Evolutionary conservation across 2,113 vertebrate genomes (phyloP), one percentile per base, ranked within the genome.

Genomic region (Macheiramphus alcinus): DNA sequence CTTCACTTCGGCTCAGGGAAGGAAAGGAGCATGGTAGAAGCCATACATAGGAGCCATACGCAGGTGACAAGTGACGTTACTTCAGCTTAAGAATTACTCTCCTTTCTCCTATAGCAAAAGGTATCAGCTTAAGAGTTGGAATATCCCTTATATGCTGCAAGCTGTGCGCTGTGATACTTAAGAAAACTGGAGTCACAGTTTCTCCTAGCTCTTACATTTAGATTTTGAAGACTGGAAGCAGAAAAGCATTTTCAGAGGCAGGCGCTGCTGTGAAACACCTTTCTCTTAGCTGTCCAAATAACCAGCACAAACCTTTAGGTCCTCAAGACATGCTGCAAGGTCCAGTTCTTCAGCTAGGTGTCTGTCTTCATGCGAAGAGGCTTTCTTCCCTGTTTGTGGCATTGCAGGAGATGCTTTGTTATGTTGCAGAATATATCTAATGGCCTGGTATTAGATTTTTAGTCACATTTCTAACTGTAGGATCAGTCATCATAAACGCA

Each of bases 111-210:
- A 7, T 4, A 65, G 53, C 40, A 62, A 84, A 68, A 25, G 9
- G 4, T 21, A 61, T 29, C 55, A 78, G 42, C 3, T 0, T 40
- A 19, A 52, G 34, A 74, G 43, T 2, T 56, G 31, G 25, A 55
- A 47, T 13, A 47, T 36, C 66, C 36, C 20, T 34, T 22, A 2
- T 2, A 5, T 10, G 36, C 55, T 68, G 43, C 50, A 31, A 13
- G 18, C 4, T 73, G 58, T 29, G 36, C n/a, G 7, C 32, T n/a
- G 43, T 11, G 52, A 45, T 9, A 10, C 27, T n/a, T 11, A 17
- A 18, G 52, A 27, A 29, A 71, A 23, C 5, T 7, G 23, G 4
- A 71, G n/a, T 23, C 18, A 8, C 0, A 0, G 29, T 16, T 75
- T 22, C 56, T 88, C 43, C 53, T 20, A 56, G 32, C 13, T 31